These are phyloP conservation scores for Tridacna crocea DNA, from an alignment of 2,888 invertebrate genomes.

Conservation along the genomic window DNA sequence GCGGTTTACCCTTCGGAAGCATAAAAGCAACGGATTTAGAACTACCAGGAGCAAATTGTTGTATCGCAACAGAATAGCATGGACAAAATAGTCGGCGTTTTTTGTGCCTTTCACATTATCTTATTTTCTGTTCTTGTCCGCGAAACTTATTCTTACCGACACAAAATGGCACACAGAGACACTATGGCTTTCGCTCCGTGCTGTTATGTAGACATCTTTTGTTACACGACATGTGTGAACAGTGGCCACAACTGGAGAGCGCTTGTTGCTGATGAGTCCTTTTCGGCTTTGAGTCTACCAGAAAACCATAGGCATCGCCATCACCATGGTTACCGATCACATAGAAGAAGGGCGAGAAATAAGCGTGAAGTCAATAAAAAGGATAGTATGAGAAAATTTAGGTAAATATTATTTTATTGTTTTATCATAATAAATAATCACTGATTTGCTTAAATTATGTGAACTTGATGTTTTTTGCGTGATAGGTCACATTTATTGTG, in stretches of 20 bases:
- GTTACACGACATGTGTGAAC: constrained; percentile 19
- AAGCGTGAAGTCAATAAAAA: neutral
- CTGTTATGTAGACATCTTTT: constrained; percentile 17
- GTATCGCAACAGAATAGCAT: neutral
- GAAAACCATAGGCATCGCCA: constrained; percentile 14
- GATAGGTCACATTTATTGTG: too few relatives aligned
- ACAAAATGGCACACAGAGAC: constrained; percentile 1
- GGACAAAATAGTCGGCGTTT: constrained; percentile 4
- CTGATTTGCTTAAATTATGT: too few relatives aligned
- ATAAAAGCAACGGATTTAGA: neutral
- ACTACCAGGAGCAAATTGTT: neutral
- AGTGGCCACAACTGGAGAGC: constrained; percentile 19
- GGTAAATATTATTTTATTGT: constrained; percentile 5
- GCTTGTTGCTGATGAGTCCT: constrained; percentile 16
- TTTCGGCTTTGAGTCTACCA: neutral
- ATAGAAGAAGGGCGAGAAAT: constrained; percentile 3
- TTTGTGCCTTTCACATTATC: neutral
- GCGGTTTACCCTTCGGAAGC: constrained; percentile 7
- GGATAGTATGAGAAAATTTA: constrained; percentile 6
- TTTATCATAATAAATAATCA: too few relatives aligned
- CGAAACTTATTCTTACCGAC: neutral
- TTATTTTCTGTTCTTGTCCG: neutral
- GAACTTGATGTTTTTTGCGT: too few relatives aligned
- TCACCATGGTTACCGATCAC: constrained; percentile 19
- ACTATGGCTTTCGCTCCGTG: constrained; percentile 13